Evolutionary conservation across 1,140 invertebrate genomes (phyloP), one percentile per base, ranked within the genome.

Genomic region (Propsilocerus akamusi): DNA sequence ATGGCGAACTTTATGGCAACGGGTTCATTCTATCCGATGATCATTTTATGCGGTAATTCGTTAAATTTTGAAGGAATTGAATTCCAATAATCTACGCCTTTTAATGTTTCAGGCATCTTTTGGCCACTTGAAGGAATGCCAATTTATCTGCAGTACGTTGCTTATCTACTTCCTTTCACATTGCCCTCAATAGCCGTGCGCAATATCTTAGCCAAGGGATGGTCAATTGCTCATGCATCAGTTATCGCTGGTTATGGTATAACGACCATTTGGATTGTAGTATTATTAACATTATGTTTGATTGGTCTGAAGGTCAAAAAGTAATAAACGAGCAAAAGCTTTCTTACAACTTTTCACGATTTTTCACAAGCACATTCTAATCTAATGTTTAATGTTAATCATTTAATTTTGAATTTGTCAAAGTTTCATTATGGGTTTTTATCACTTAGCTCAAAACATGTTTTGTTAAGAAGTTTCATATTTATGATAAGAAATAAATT

Each of bases 71-170:
- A 5, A n/a, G 22, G 11, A 20, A 7, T 20, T 7, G 14, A n/a
- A 37, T 37, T 37, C n/a, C 20, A 30, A 25, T 23, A 51, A 23
- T 32, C 11, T 30, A 46, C 0, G 25, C 2, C 47, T 51, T 46
- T 25, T 37, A 41, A 54, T 26, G 58, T 65, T 61, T 20, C 63
- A 86, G 88, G 88, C 54, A 76, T 86, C n/a, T 71, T 94, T 14
- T 95, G 90, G 90, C 90, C 90, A 0, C 54, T 89, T n/a, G 85
- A 94, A 63, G 78, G 76, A 6, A 82, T 83, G 76, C 75, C 78
- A 2, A 53, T 54, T 12, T 56, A 60, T 1, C 59, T 85, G 0
- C 63, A 68, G 22, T 70, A 69, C 50, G 46, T 83, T 14, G 74
- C 80, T 0, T 60, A 71, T 7, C 58, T 61, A 0, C 60, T 83